Evolutionary conservation across 2,888 invertebrate species (phyloP).

Genomic region (Crepidodera aurea): DNA sequence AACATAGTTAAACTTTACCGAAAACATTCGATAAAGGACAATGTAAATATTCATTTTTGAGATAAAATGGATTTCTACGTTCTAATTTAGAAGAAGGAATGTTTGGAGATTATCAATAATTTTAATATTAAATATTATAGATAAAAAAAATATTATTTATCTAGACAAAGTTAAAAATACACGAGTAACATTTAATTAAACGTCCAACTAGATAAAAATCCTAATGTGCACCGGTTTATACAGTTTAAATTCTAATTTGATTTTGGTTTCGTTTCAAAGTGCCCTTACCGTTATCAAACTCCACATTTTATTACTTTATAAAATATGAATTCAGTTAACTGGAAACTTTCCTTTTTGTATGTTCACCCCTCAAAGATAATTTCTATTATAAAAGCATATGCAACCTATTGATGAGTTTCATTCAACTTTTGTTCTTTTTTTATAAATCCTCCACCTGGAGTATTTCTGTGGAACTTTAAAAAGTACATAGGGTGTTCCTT

Average conservation of each 20-base stretch:
- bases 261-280: slow-evolving; percentile 9
- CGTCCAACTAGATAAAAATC: neutral
- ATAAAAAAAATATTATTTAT: too few relatives aligned
- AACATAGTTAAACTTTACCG: too few relatives aligned
- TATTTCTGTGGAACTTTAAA: too few relatives aligned
- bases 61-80: too few relatives aligned
- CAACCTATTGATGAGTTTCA: neutral
- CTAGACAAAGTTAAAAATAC: too few relatives aligned
- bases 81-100: too few relatives aligned
- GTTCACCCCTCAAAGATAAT: neutral
- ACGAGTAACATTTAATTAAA: too few relatives aligned
- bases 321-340: slow-evolving; percentile 7
- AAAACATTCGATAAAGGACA: too few relatives aligned
- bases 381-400: slow-evolving; percentile 9
- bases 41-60: too few relatives aligned
- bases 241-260: slow-evolving; percentile 12
- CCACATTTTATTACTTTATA: slow-evolving; percentile 11
- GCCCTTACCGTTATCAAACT: slow-evolving; percentile 3
- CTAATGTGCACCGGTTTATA: neutral
- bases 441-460: neutral
- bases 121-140: too few relatives aligned
- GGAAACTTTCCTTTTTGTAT: slow-evolving; percentile 4
- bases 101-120: too few relatives aligned
- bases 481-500: too few relatives aligned
- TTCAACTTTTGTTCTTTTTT: neutral